Base-by-base conservation (phyloP, 2,888 invertebrate genomes). In the Gonocerus acuteangulatus region DNA sequence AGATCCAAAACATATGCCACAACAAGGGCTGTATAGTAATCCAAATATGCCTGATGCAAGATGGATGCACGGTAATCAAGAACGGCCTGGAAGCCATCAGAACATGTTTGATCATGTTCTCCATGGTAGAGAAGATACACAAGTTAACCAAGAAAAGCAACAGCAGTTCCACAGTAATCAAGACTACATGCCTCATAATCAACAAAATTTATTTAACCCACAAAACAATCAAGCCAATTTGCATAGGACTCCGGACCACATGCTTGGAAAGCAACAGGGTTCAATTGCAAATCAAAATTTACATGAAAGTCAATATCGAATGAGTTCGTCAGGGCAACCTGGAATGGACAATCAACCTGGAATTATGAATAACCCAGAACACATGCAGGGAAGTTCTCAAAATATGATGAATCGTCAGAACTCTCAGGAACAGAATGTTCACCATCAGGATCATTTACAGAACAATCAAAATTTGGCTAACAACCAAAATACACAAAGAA, bases 221-320 rank as follows among this genome's bases (percentile, higher is more conserved):
- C 45, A 44, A 7, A 19, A 2, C 27, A 57, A 44, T 45, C 56
- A 44, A 22, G 15, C 9, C 11, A 36, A n/a, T 21, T 32, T 34
- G 3, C 54, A 39, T 16, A 54, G 54, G 22, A 36, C 36, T 13
- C n/a, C 39, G 16, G 47, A 57, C 7, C 54, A 54, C 16, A 45
- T 4, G 60, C 48, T 27, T 32, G 27, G 44, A 22, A 58, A 45
- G 44, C 48, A 56, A n/a, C 60, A 60, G 39, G 45, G 51, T 11
- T 42, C 58, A 44, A 62, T 62, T 56, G 49, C 45, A 15, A 61
- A 61, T 48, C 61, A 61, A 42, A 48, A 39, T 42, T 22, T 23
- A 19, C 57, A 57, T n/a, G 57, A 47, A 22, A 39, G 39, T 22
- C 57, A 57, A 15, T 57, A 57, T 57, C 1, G 44, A 44, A 23